phyloP scores from a whole-genome alignment of 2,113 vertebrate species.

The Paramisgurnus dabryanus region DNA sequence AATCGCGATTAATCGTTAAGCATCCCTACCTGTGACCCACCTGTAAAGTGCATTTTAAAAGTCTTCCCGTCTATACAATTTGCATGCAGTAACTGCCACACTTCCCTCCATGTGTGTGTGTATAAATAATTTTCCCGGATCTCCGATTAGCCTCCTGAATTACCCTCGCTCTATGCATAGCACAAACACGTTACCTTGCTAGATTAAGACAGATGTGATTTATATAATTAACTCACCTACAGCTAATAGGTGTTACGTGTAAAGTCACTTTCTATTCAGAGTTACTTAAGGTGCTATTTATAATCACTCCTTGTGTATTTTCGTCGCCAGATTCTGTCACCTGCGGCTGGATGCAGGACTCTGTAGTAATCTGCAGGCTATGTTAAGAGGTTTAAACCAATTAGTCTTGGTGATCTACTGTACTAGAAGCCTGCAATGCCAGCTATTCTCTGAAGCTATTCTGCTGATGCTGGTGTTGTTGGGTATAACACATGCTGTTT shows the following conservation, averaged over 20 bases:
- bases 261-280: conserved; percentile 57
- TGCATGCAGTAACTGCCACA: not conserved
- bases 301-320: conserved; percentile 46
- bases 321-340: conserved; percentile 42
- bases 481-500: not conserved
- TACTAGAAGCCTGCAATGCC: conserved; percentile 21
- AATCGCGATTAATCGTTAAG: no score
- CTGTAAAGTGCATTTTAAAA: not conserved
- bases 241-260: conserved; percentile 56
- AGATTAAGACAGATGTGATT: conserved; percentile 29
- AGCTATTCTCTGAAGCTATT: not conserved
- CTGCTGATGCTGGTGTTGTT: not conserved
- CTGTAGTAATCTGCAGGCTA: conserved; percentile 46
- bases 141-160: conserved; percentile 8
- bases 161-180: conserved; percentile 21
- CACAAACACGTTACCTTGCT: conserved; percentile 12
- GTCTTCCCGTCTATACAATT: not conserved
- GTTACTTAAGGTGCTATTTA: conserved; percentile 57
- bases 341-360: conserved; percentile 52
- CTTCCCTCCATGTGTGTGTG: conserved; percentile 42
- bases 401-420: conserved; percentile 4
- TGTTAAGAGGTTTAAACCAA: conserved; percentile 51
- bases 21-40: no score
- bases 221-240: conserved; percentile 55
- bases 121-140: conserved; percentile 22